phyloP scores from a whole-genome alignment of 2,888 invertebrate species.

The Polymixis flavicincta region DNA sequence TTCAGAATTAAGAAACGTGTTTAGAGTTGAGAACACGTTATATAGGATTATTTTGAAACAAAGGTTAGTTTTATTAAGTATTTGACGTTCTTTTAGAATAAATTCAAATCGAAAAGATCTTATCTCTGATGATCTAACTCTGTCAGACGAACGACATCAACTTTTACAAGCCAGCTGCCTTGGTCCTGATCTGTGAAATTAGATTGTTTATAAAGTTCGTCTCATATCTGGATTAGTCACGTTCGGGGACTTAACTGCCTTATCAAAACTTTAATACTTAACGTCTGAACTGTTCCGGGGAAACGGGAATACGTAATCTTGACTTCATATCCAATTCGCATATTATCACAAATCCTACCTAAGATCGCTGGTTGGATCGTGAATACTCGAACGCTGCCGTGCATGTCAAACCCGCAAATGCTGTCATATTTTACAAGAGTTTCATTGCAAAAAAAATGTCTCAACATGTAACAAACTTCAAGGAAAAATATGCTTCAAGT shows the following conservation, averaged over 20 bases:
- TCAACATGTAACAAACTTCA: slow-evolving; percentile 45
- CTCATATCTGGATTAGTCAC: slow-evolving; percentile 76
- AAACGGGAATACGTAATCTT: slow-evolving; percentile 76
- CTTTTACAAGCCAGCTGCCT: slow-evolving; percentile 66
- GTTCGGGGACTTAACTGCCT: slow-evolving; percentile 74
- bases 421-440: slow-evolving; percentile 78
- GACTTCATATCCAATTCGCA: slow-evolving; percentile 78
- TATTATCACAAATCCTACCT: slow-evolving; percentile 82
- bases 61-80: not conserved
- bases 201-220: slow-evolving; percentile 79
- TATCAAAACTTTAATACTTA: slow-evolving; percentile 84
- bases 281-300: slow-evolving; percentile 72
- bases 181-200: slow-evolving; percentile 78
- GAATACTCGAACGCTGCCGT: slow-evolving; percentile 76
- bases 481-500: slow-evolving; percentile 61
- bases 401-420: slow-evolving; percentile 78
- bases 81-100: slow-evolving; percentile 2
- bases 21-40: not conserved
- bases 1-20: not conserved
- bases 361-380: slow-evolving; percentile 76
- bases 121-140: slow-evolving; percentile 48
- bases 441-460: slow-evolving; percentile 56
- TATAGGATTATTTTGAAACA: not conserved
- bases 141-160: slow-evolving; percentile 46
- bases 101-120: not conserved